A percentile compares a stretch with the other conserved stretches of the same genome.
Evolutionary conservation across 1,140 invertebrate genomes (phyloP).

Genomic region (Solenopsis invicta): DNA sequence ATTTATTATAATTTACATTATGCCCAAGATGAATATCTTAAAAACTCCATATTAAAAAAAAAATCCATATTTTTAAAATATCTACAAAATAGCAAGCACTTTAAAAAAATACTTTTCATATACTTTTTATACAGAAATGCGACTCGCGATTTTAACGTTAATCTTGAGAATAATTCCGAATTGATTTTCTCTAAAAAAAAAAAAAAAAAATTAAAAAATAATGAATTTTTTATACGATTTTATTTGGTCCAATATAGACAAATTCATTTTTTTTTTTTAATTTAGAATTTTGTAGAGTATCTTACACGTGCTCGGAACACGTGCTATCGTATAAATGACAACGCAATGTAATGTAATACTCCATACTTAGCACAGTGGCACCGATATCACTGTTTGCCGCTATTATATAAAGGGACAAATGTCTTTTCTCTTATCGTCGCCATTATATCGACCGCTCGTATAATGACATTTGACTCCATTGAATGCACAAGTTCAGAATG

Average conservation of each 20-base stretch:
- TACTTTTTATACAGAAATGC: not conserved
- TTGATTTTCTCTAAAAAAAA: not conserved
- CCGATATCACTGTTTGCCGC: slow-evolving; percentile 12
- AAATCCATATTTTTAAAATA: not conserved
- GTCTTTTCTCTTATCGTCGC: slow-evolving; percentile 34
- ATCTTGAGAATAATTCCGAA: not conserved
- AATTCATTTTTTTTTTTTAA: not conserved
- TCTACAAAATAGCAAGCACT: not conserved
- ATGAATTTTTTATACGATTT: not conserved
- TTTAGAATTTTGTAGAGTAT: slow-evolving; percentile 2
- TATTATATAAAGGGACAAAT: slow-evolving; percentile 48
- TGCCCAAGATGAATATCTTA: not conserved
- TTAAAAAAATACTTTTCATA: not conserved
- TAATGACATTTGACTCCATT: slow-evolving; percentile 42
- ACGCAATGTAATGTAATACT: slow-evolving; percentile 17
- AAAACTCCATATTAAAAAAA: no score
- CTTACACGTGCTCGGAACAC: not conserved
- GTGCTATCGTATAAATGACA: not conserved
- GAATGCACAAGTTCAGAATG: slow-evolving; percentile 26
- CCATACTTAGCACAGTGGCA: not conserved
- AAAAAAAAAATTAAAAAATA: not conserved
- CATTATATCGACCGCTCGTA: not conserved
- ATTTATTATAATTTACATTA: not conserved
- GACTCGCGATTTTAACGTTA: not conserved
- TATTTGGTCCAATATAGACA: not conserved